Conservation (phyloP, 1,140 invertebrate species). For the Trichogramma pretiosum region DNA sequence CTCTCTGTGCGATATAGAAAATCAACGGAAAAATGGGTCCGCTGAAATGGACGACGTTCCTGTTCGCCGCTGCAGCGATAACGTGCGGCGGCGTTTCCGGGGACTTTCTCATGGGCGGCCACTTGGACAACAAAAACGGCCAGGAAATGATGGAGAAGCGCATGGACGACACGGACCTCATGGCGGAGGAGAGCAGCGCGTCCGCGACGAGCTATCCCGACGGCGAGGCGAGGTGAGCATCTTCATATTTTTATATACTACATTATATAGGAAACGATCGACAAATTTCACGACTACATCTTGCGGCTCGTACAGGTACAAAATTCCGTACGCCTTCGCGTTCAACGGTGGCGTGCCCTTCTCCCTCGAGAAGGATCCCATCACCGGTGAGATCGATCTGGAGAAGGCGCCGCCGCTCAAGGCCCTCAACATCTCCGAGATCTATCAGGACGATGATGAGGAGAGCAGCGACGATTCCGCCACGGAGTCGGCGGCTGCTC, state of each 20-base stretch:
- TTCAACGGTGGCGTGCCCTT: slow-evolving; percentile 65
- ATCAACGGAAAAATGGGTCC: slow-evolving; percentile 17
- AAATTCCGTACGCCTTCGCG: slow-evolving; percentile 37
- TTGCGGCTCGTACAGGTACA: no score
- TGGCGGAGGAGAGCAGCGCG: slow-evolving; percentile 30
- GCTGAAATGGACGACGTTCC: slow-evolving; percentile 8
- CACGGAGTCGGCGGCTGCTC: slow-evolving; percentile 3
- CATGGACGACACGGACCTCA: slow-evolving; percentile 31
- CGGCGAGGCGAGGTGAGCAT: slow-evolving; percentile 9
- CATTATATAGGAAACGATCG: no score
- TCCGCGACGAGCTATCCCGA: slow-evolving; percentile 14
- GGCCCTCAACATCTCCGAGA: slow-evolving; percentile 43
- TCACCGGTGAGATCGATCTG: slow-evolving; percentile 58
- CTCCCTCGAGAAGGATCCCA: slow-evolving; percentile 58
- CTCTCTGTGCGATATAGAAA: background rate
- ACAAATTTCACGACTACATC: no score
- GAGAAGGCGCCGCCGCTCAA: slow-evolving; percentile 40
- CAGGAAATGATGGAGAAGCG: no score
- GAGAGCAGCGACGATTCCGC: slow-evolving; percentile 9
- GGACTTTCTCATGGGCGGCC: slow-evolving; percentile 16
- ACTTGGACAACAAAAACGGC: slow-evolving; percentile 20
- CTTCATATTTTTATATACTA: background rate
- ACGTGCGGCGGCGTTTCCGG: slow-evolving; percentile 1
- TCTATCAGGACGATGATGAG: slow-evolving; percentile 32
- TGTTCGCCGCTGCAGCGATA: slow-evolving; percentile 5